Base-by-base conservation (phyloP, 2,797 vertebrate species). In the Tolypeutes matacus region DNA sequence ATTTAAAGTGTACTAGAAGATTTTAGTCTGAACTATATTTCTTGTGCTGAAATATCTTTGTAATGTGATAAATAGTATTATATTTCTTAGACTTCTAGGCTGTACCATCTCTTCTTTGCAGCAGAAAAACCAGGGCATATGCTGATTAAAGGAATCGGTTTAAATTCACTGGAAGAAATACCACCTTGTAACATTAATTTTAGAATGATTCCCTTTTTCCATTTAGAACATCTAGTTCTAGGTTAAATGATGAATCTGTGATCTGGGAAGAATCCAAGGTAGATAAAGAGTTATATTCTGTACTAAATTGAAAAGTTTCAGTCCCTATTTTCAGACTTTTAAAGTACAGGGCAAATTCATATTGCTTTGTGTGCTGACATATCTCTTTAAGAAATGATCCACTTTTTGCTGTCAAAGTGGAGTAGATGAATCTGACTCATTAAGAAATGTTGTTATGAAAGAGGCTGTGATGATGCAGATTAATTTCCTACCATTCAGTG, bases 171-270 rank as follows among this genome's bases (percentile, higher is more conserved):
- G 39, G 80, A 85, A 95, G 36, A 82, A 96, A 95, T 75, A 72
- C 2, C 11, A 96, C 67, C 34, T 75, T 89, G 53, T 87, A 95
- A 84, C 70, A 94, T 95, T 95, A 96, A 95, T 93, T 97, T 97
- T 93, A 87, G 72, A 89, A 95, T 78, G 77, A 51, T 86, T 93
- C 58, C 14, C n/a, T 42, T 95, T 96, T 91, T 64, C 49, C 53
- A 95, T 78, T 96, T 96, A 90, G 70, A 77, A 91, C 62, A 89
- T 65, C 56, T 77, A 89, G 67, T 92, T 91, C 72, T 93, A 75
- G 92, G 75, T 73, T 97, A 96, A 97, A 87, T 96, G 96, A 96
- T 93, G 58, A 96, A 96, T 95, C 58, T 94, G 51, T 95, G 87
- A 90, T 95, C 67, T 62, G 78, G 60, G 62, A 90, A 94, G 53